Evolutionary conservation across 1,140 invertebrate species (phyloP).

Genomic region (Uloborus diversus): DNA sequence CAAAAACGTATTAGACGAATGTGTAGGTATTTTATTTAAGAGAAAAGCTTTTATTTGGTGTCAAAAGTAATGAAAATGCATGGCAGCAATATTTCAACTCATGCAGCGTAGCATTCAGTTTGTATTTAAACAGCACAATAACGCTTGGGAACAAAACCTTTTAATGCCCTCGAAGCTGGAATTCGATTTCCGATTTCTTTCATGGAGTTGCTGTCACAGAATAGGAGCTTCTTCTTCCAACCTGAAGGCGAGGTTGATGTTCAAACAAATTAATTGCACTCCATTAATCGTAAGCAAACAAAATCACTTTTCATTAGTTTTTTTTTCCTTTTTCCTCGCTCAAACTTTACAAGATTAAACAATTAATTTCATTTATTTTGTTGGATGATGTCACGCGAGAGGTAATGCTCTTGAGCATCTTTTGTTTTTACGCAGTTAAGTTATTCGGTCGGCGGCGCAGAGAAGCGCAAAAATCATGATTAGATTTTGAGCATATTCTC

Average conservation of each 20-base stretch:
- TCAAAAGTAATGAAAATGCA: no score
- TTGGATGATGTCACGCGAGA: neutral
- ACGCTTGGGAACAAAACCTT: neutral
- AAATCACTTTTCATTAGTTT: slow-evolving; percentile 50
- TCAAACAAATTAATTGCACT: slow-evolving; percentile 43
- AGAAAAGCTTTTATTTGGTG: no score
- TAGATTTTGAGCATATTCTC: no score
- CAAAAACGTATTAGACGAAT: no score
- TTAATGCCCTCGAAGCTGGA: neutral
- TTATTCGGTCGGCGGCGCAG: no score
- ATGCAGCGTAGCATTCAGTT: no score
- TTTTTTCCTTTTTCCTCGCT: slow-evolving; percentile 14
- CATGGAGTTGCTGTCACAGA: neutral
- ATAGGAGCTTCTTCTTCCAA: no score
- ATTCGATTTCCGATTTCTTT: slow-evolving; percentile 43
- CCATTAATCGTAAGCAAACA: slow-evolving; percentile 46
- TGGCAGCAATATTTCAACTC: no score
- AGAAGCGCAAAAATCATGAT: no score
- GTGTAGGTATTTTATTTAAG: no score
- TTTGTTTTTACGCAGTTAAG: neutral
- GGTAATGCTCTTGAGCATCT: neutral
- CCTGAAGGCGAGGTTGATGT: slow-evolving; percentile 20
- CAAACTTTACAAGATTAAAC: slow-evolving; percentile 33
- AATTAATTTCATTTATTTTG: slow-evolving; percentile 47
- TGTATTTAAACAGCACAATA: no score